Percentiles rank a stretch among this genome's conserved stretches.
These are phyloP conservation scores for Parnassius smintheus DNA, from an alignment of 2,888 invertebrate species.

Conservation along the genomic window DNA sequence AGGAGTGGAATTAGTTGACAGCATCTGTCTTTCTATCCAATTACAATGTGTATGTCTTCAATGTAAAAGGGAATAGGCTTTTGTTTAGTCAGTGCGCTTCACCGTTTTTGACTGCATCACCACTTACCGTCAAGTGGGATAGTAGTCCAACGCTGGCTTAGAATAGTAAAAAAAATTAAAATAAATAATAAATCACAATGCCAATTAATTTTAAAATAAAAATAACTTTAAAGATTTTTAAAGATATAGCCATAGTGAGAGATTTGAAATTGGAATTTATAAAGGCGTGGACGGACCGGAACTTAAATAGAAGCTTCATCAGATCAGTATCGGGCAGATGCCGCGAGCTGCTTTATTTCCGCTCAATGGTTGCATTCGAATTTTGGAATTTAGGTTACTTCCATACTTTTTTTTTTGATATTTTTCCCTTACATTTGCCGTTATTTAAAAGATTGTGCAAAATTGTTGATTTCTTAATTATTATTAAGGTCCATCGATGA, in stretches of 20 bases:
- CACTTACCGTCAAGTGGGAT: too few species aligned
- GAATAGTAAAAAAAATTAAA: too few species aligned
- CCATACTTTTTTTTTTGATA: not conserved
- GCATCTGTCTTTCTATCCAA: too few species aligned
- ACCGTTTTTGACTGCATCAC: too few species aligned
- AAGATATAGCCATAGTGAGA: not conserved
- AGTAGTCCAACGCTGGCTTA: too few species aligned
- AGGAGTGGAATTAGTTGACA: too few species aligned
- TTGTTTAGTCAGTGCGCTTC: too few species aligned
- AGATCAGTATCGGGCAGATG: slow-evolving; percentile 17
- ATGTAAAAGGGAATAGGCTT: too few species aligned
- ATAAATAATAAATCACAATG: not conserved
- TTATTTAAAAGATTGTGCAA: too few species aligned
- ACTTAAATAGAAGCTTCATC: slow-evolving; percentile 14
- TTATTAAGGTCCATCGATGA: too few species aligned
- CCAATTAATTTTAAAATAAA: not conserved
- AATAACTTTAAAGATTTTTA: slow-evolving; percentile 7
- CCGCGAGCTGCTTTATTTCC: slow-evolving; percentile 16
- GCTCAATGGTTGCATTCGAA: slow-evolving; percentile 11
- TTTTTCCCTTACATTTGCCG: not conserved
- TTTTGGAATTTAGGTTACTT: not conserved
- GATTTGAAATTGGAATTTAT: slow-evolving; percentile 14
- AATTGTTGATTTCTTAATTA: too few species aligned
- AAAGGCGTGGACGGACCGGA: slow-evolving; percentile 14
- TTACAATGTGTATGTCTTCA: too few species aligned